phyloP scores from a whole-genome alignment of 2,113 vertebrate species.

The Labrus mixtus region DNA sequence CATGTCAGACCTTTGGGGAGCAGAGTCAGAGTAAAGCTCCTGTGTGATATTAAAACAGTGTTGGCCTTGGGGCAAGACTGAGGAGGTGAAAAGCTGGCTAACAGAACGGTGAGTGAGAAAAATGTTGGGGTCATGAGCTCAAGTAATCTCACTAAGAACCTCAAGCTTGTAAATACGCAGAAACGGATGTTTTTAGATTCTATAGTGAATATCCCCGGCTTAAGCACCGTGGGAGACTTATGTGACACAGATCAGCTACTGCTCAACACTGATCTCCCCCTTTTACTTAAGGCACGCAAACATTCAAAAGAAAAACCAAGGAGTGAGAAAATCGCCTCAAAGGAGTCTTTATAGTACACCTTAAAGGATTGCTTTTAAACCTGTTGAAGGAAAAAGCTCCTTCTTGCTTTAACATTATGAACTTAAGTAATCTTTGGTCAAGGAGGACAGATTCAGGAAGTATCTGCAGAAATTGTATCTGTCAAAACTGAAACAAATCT shows the following conservation, averaged over 20 bases:
- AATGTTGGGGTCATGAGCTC: conserved; percentile 5
- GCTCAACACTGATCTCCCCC: neutral
- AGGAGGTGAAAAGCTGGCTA: neutral
- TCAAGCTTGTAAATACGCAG: neutral
- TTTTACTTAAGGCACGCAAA: neutral
- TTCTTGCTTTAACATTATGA: too few species aligned
- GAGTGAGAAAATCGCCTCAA: neutral
- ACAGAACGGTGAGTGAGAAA: neutral
- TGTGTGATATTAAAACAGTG: conserved; percentile 17
- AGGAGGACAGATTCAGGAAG: too few species aligned
- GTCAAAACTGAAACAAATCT: too few species aligned
- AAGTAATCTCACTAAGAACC: conserved; percentile 9
- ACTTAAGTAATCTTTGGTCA: too few species aligned
- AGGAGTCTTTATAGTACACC: neutral
- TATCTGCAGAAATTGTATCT: too few species aligned
- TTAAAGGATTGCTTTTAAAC: neutral
- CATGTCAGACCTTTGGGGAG: neutral
- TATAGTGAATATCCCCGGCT: neutral
- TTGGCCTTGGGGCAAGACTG: neutral
- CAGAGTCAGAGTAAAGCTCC: neutral
- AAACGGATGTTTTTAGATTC: neutral
- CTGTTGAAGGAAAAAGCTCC: neutral
- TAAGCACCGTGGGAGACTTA: neutral
- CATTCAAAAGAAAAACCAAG: neutral
- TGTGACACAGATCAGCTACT: neutral